A percentile compares a stretch with the other conserved stretches of the same genome.
Evolutionary conservation across 2,888 invertebrate genomes (phyloP).

Genomic region (Trachelus troglodyta): DNA sequence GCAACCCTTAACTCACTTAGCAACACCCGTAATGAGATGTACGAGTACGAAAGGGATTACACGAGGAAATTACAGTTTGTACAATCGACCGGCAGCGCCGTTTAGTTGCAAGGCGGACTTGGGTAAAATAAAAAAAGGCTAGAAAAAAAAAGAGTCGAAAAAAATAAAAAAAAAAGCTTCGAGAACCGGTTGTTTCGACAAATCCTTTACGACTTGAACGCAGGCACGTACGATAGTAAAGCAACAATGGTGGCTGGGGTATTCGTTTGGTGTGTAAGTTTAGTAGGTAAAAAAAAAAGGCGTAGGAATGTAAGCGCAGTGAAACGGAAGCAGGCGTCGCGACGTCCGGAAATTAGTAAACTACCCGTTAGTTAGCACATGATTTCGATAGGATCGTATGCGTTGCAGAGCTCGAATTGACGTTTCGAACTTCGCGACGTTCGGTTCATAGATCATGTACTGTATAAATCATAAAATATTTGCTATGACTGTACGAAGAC

Average conservation of each 20-base stretch:
- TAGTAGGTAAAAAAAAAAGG: background rate
- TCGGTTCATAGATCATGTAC: background rate
- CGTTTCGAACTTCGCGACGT: background rate
- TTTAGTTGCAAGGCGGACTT: too few relatives aligned
- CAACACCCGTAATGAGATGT: too few relatives aligned
- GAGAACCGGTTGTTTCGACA: too few relatives aligned
- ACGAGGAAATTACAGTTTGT: too few relatives aligned
- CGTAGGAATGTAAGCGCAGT: background rate
- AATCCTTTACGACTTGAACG: too few relatives aligned
- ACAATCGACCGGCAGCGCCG: too few relatives aligned
- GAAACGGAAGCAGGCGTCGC: background rate
- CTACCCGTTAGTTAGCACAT: background rate
- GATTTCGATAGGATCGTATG: background rate
- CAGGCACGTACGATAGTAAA: background rate
- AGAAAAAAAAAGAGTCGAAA: too few relatives aligned
- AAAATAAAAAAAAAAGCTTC: too few relatives aligned
- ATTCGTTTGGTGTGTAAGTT: background rate
- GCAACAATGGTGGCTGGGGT: background rate
- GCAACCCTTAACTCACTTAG: too few relatives aligned
- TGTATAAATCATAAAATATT: background rate
- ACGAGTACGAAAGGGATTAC: too few relatives aligned
- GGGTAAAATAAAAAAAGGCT: too few relatives aligned
- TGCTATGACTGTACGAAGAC: background rate
- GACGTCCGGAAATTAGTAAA: background rate
- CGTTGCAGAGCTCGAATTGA: background rate